phyloP scores from a whole-genome alignment of 2,113 vertebrate species.

The Tupaia chinensis region DNA sequence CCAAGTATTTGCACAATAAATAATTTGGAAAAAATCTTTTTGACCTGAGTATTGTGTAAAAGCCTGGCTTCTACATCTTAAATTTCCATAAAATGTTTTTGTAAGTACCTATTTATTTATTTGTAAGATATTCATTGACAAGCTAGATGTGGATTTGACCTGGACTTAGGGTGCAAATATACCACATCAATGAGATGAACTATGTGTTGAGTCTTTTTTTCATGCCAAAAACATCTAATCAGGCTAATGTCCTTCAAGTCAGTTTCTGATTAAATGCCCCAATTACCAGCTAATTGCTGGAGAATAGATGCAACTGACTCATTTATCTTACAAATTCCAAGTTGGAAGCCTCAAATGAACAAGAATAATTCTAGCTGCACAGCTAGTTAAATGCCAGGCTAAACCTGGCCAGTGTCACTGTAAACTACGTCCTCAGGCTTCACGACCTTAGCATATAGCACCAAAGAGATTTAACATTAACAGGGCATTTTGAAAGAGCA shows the following conservation, averaged over 20 bases:
- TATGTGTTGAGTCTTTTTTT: conserved; percentile 41
- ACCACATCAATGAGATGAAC: conserved; percentile 1
- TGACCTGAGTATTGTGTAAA: conserved; percentile 27
- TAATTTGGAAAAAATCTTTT: not conserved
- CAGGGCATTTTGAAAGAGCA: not conserved
- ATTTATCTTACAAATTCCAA: conserved; percentile 76
- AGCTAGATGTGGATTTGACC: conserved; percentile 36
- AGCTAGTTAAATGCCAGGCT: conserved; percentile 64
- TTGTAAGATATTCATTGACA: conserved; percentile 30
- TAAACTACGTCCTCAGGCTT: conserved; percentile 37
- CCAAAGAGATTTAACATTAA: conserved; percentile 47
- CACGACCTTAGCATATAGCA: not conserved
- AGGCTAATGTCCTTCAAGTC: conserved; percentile 64
- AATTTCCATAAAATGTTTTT: not conserved
- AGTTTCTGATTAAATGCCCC: conserved; percentile 77
- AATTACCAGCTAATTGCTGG: conserved; percentile 79
- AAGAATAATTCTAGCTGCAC: conserved; percentile 71
- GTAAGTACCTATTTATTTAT: conserved; percentile 35
- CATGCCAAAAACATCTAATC: conserved; percentile 45
- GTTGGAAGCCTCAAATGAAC: conserved; percentile 63
- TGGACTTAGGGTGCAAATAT: not conserved
- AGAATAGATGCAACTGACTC: conserved; percentile 69
- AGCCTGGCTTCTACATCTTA: conserved; percentile 29
- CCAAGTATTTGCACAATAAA: not conserved
- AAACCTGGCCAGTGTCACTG: not conserved